phyloP scores from a whole-genome alignment of 2,797 vertebrate genomes.

The Poeciliopsis infans region DNA sequence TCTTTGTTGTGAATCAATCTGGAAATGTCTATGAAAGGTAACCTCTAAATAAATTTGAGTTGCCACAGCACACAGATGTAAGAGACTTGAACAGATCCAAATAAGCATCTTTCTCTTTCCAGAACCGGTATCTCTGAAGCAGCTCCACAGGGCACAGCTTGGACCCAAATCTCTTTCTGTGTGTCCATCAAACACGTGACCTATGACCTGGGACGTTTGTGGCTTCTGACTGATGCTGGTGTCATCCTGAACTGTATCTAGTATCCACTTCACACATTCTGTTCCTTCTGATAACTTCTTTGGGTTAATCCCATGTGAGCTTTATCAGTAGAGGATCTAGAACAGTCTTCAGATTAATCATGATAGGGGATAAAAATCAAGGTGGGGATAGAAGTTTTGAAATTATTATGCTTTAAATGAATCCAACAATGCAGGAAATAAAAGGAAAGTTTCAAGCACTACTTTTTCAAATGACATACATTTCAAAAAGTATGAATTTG shows the following conservation, averaged over 20 bases:
- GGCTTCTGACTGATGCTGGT: not conserved
- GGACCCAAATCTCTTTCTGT: not conserved
- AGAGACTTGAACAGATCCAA: not conserved
- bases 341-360: not conserved
- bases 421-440: not conserved
- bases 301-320: not conserved
- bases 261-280: not conserved
- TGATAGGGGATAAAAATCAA: not conserved
- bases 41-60: not conserved
- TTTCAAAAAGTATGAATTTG: not conserved
- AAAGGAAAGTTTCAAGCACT: not conserved
- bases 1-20: not conserved
- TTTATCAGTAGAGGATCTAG: not conserved
- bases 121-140: not conserved
- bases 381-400: not conserved
- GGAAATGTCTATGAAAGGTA: not conserved
- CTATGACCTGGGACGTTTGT: constrained; percentile 15
- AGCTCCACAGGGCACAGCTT: not conserved
- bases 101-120: not conserved
- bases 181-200: not conserved
- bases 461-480: not conserved
- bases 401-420: not conserved
- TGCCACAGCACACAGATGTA: not conserved
- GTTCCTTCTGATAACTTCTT: not conserved
- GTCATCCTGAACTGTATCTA: not conserved